phyloP scores from a whole-genome alignment of 2,888 invertebrate species.

The Thumatha senex region DNA sequence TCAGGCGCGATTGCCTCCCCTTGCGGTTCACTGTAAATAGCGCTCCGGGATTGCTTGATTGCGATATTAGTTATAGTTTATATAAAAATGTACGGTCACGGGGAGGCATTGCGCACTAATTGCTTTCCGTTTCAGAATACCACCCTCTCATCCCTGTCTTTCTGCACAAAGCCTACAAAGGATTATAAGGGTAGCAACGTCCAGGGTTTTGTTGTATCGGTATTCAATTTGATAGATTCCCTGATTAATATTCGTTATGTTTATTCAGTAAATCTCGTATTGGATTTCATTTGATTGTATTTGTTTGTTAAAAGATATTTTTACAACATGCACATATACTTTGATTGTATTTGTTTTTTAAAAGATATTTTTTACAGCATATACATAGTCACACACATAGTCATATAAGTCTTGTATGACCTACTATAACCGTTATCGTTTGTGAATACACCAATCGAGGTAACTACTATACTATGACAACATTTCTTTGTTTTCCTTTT shows the following conservation, averaged over 20 bases:
- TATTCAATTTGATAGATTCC: conserved; percentile 10
- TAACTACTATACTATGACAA: too few species aligned
- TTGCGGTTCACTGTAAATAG: conserved; percentile 53
- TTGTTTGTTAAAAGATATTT: not conserved
- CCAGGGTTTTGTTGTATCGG: conserved; percentile 7
- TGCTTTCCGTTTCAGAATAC: conserved; percentile 11
- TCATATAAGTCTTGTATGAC: too few species aligned
- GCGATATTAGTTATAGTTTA: conserved; percentile 49
- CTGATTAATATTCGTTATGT: conserved; percentile 7
- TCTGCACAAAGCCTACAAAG: conserved; percentile 11
- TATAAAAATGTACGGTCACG: conserved; percentile 11
- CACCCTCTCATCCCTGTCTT: conserved; percentile 1
- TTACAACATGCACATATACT: not conserved
- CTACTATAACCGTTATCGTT: too few species aligned
- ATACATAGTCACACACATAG: too few species aligned
- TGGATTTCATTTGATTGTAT: not conserved
- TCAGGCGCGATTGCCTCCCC: conserved; percentile 37
- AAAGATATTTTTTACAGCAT: too few species aligned
- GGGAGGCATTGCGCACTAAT: conserved; percentile 10
- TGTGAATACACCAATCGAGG: too few species aligned
- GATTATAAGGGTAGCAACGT: conserved; percentile 8
- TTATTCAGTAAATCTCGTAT: not conserved
- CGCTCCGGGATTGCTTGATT: conserved; percentile 60
- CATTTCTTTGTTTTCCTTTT: too few species aligned
- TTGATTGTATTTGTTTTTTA: not conserved